Evolutionary conservation across 2,888 invertebrate genomes (phyloP).

Genomic region (Oxystoma pomonae): DNA sequence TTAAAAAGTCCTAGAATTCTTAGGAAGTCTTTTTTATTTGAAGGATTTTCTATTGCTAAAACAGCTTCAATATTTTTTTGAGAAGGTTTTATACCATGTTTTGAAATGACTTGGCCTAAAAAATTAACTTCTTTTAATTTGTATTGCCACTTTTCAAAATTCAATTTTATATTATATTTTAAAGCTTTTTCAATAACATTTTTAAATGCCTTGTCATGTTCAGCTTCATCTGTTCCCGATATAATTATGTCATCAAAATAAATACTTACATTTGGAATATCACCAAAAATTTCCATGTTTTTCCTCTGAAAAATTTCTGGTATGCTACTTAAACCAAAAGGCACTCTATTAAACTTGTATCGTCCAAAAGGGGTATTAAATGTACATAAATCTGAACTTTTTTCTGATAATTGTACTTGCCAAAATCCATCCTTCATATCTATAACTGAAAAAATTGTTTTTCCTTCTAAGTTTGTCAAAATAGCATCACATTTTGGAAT

Average conservation of each 20-base stretch:
- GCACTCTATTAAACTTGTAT: not conserved
- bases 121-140: slow-evolving; percentile 20
- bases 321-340: not conserved
- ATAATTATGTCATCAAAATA: slow-evolving; percentile 1
- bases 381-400: not conserved
- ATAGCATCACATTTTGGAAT: slow-evolving; percentile 18
- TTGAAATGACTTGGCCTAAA: slow-evolving; percentile 22
- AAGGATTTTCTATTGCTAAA: slow-evolving; percentile 23
- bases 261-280: not conserved
- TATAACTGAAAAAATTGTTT: slow-evolving; percentile 14
- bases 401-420: not conserved
- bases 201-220: not conserved
- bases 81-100: slow-evolving; percentile 19
- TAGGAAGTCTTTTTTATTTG: slow-evolving; percentile 23
- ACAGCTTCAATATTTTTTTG: slow-evolving; percentile 27
- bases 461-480: slow-evolving; percentile 14
- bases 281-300: not conserved
- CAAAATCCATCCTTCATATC: slow-evolving; percentile 16
- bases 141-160: slow-evolving; percentile 6
- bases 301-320: slow-evolving; percentile 1
- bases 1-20: slow-evolving; percentile 28
- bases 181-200: not conserved
- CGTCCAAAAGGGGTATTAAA: not conserved
- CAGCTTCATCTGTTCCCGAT: not conserved
- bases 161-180: not conserved